Evolutionary conservation across 2,888 invertebrate species (phyloP).

Genomic region (Stramonita haemastoma): DNA sequence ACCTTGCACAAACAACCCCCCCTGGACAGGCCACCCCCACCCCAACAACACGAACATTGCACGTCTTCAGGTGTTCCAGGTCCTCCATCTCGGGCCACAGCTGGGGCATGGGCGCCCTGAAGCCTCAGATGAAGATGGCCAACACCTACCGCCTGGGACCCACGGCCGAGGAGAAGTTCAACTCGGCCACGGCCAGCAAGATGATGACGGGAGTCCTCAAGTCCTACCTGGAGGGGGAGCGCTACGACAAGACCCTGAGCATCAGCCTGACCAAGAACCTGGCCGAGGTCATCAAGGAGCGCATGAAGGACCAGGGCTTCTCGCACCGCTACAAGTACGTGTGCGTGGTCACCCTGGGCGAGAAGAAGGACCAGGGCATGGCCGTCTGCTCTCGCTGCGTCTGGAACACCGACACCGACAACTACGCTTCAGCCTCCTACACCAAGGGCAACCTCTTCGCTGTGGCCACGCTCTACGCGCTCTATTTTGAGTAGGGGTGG

Average conservation of each 20-base stretch:
- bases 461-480: conserved; percentile 69
- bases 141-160: conserved; percentile 70
- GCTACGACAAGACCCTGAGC: conserved; percentile 68
- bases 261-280: conserved; percentile 65
- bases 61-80: neutral
- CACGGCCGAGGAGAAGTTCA: conserved; percentile 62
- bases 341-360: conserved; percentile 69
- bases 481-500: conserved; percentile 66
- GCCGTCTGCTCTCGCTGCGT: conserved; percentile 66
- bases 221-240: conserved; percentile 68
- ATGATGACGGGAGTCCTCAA: conserved; percentile 63
- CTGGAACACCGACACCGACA: conserved; percentile 72
- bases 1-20: too few relatives aligned
- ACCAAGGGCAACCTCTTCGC: conserved; percentile 67
- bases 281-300: conserved; percentile 68
- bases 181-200: conserved; percentile 57
- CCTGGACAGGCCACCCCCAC: too few relatives aligned
- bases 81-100: conserved; percentile 63
- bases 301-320: conserved; percentile 69
- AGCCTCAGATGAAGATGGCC: conserved; percentile 39
- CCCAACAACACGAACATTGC: neutral
- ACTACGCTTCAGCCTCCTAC: conserved; percentile 66
- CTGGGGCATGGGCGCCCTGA: conserved; percentile 55
- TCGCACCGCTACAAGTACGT: conserved; percentile 69
- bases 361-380: conserved; percentile 67